A percentile compares a stretch with the other conserved stretches of the same genome.
phyloP scores from a whole-genome alignment of 2,888 invertebrate species.

The Drosophila subsilvestris region DNA sequence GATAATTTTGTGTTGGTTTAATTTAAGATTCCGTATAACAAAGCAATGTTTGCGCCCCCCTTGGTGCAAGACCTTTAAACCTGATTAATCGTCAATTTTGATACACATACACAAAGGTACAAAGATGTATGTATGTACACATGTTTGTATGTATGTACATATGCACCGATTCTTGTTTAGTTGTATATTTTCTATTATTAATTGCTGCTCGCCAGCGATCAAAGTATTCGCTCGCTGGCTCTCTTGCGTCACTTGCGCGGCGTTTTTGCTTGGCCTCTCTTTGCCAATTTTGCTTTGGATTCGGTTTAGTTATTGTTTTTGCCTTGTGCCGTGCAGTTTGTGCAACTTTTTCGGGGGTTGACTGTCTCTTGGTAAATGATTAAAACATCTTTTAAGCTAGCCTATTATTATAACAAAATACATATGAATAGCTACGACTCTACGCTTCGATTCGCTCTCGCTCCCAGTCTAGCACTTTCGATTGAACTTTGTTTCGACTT shows the following conservation, averaged over 20 bases:
- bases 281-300: slow-evolving; percentile 3
- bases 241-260: background rate
- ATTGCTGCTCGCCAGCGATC: slow-evolving; percentile 38
- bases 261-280: slow-evolving; percentile 1
- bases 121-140: background rate
- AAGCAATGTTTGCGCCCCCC: slow-evolving; percentile 39
- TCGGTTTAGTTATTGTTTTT: slow-evolving; percentile 37
- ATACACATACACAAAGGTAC: slow-evolving; percentile 27
- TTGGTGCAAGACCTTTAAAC: slow-evolving; percentile 66
- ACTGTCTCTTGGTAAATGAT: slow-evolving; percentile 16
- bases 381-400: slow-evolving; percentile 6
- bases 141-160: background rate
- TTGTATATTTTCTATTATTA: slow-evolving; percentile 50
- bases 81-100: slow-evolving; percentile 56
- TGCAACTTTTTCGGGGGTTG: slow-evolving; percentile 30
- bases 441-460: slow-evolving; percentile 21
- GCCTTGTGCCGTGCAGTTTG: slow-evolving; percentile 22
- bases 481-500: slow-evolving; percentile 33
- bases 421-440: background rate
- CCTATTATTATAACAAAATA: slow-evolving; percentile 28
- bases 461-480: slow-evolving; percentile 26
- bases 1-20: slow-evolving; percentile 20
- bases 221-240: slow-evolving; percentile 33
- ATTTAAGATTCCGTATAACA: slow-evolving; percentile 36
- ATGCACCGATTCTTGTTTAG: background rate